Percentiles rank a stretch among this genome's conserved stretches.
phyloP scores from a whole-genome alignment of 2,113 vertebrate species.

The Sceloporus undulatus region DNA sequence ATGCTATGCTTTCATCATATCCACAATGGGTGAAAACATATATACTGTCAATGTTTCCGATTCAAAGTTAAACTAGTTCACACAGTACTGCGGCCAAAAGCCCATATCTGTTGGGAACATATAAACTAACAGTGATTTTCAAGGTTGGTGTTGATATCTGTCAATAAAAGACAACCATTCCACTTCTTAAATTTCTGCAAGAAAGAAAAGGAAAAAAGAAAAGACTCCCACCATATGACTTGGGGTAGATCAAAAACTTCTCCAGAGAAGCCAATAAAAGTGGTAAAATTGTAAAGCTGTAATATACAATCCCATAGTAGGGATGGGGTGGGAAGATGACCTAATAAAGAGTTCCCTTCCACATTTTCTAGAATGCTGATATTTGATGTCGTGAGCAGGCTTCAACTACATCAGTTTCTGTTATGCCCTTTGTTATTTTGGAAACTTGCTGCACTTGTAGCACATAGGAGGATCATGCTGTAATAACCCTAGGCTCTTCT shows the following conservation, averaged over 20 bases:
- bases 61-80: slow-evolving; percentile 37
- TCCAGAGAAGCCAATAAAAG: slow-evolving; percentile 61
- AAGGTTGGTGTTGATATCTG: slow-evolving; percentile 39
- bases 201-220: not conserved
- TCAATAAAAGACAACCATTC: slow-evolving; percentile 61
- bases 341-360: slow-evolving; percentile 60
- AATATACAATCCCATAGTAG: slow-evolving; percentile 61
- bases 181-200: slow-evolving; percentile 56
- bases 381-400: slow-evolving; percentile 44
- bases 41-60: slow-evolving; percentile 23
- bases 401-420: slow-evolving; percentile 59
- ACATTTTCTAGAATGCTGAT: slow-evolving; percentile 60
- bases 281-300: slow-evolving; percentile 64
- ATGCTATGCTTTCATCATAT: slow-evolving; percentile 4
- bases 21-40: slow-evolving; percentile 20
- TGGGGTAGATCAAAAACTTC: slow-evolving; percentile 65
- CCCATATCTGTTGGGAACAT: not conserved
- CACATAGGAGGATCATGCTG: slow-evolving; percentile 35
- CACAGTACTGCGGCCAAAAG: slow-evolving; percentile 36
- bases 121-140: slow-evolving; percentile 23
- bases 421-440: slow-evolving; percentile 31
- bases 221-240: slow-evolving; percentile 55
- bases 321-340: slow-evolving; percentile 58
- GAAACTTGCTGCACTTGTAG: slow-evolving; percentile 32
- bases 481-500: slow-evolving; percentile 52